Percentiles rank a stretch among this genome's conserved stretches.
Evolutionary conservation across 2,797 vertebrate genomes (phyloP).

Genomic region (Pantherophis vulpinus): DNA sequence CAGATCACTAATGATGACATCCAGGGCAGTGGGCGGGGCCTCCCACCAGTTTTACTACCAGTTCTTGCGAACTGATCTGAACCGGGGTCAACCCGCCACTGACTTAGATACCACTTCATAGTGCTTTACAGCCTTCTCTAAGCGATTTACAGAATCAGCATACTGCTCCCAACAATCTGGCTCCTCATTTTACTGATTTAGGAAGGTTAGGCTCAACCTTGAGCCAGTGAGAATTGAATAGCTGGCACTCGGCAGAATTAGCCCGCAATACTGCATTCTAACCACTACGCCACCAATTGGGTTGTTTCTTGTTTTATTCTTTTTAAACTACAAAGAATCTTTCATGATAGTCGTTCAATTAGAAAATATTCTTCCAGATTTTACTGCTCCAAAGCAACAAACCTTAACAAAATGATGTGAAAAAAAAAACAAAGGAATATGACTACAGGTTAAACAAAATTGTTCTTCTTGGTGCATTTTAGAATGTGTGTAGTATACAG

Average conservation of each 20-base stretch:
- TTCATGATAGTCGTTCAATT: not conserved
- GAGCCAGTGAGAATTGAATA: not conserved
- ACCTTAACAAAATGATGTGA: not conserved
- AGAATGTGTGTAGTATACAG: not conserved
- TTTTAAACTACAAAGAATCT: not conserved
- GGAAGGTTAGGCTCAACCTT: not conserved
- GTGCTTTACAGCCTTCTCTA: not conserved
- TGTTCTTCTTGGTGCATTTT: conserved; percentile 28
- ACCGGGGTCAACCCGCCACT: too few species aligned
- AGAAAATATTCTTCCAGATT: not conserved
- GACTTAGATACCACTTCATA: not conserved
- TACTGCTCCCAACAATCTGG: not conserved
- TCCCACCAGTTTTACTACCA: too few species aligned
- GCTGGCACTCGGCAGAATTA: too few species aligned
- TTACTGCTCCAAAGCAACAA: not conserved
- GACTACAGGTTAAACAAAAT: conserved; percentile 23
- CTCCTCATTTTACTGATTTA: not conserved
- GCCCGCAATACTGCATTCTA: too few species aligned
- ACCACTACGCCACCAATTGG: not conserved
- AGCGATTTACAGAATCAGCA: not conserved
- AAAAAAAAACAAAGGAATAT: conserved; percentile 5
- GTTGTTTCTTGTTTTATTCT: not conserved
- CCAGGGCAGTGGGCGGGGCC: too few species aligned
- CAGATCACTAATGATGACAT: too few species aligned
- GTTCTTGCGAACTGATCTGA: too few species aligned